Evolutionary conservation across 2,797 vertebrate genomes (phyloP), one percentile per base, ranked within the genome.

Genomic region (Balearica regulorum): DNA sequence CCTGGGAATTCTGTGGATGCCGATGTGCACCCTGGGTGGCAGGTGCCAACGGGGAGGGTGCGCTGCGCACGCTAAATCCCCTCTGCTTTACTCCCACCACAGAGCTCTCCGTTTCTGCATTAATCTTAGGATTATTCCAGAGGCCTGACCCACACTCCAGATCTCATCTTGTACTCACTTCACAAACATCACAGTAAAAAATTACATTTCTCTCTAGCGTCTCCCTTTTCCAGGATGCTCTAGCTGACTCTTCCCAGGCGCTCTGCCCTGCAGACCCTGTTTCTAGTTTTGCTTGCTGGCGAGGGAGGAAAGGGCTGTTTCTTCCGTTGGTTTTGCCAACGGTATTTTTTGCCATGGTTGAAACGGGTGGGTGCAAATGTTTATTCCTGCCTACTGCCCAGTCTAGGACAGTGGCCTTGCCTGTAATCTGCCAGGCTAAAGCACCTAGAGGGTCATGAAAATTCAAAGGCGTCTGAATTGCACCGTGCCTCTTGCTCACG

Each of bases 291-390:
- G 5, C 61, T 64, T 86, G 25, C 51, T 31, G 72, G 39, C 24
- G 31, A 78, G 13, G n/a, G 33, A 60, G 41, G 48, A 19, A 16
- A 66, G 11, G 13, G 54, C 72, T 51, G 37, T 41, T 53, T 28
- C 49, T 75, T 11, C 69, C 55, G 6, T 35, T 33, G 24, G 0
- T 37, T 69, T 68, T 70, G 19, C 76, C 1, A 0, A 1, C 2
- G 25, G 4, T 58, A 18, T 80, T 94, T 70, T 51, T 61, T 41
- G 37, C 48, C 55, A 18, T 26, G 4, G 14, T 1, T 15, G 31
- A 33, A 71, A 20, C 4, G 54, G 43, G 31, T 14, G 48, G 14
- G 15, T 71, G 18, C 57, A 44, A 37, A 53, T 20, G 10, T 62
- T 77, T 68, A 35, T 48, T 90, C 49, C 72, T 66, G 9, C 61